Percentiles rank a stretch among this genome's conserved stretches.
phyloP scores from a whole-genome alignment of 2,888 invertebrate genomes.

The Andrena flavipes region DNA sequence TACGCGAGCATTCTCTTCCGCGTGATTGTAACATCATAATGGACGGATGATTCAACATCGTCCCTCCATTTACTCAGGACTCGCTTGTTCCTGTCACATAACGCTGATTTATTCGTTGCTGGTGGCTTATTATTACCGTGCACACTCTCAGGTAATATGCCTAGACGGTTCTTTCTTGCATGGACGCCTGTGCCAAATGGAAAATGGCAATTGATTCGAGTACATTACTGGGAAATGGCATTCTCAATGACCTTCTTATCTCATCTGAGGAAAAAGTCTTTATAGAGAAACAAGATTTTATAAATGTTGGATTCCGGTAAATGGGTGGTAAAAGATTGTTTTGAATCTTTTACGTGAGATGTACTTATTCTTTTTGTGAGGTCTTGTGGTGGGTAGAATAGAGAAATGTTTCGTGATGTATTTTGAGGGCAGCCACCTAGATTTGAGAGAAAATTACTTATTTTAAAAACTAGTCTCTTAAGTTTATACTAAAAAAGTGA shows the following conservation, averaged over 20 bases:
- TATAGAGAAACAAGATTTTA: not conserved
- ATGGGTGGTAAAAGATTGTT: too few species aligned
- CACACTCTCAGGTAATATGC: not conserved
- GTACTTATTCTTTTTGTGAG: too few species aligned
- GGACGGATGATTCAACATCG: slow-evolving; percentile 23
- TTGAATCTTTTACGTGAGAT: too few species aligned
- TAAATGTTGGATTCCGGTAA: too few species aligned
- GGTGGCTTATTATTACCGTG: slow-evolving; percentile 33
- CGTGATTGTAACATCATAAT: slow-evolving; percentile 68
- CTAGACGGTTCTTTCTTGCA: not conserved
- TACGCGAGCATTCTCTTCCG: slow-evolving; percentile 69
- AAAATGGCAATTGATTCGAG: not conserved
- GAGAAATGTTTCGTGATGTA: too few species aligned
- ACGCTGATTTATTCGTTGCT: slow-evolving; percentile 41
- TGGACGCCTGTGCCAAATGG: not conserved
- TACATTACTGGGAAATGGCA: not conserved
- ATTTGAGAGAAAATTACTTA: too few species aligned
- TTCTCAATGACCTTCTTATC: not conserved
- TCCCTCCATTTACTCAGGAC: slow-evolving; percentile 26
- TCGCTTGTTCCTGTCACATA: slow-evolving; percentile 50
- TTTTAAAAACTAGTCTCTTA: too few species aligned
- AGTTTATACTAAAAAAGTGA: too few species aligned
- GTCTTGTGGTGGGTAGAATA: too few species aligned
- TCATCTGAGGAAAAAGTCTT: not conserved
- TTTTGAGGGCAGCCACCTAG: too few species aligned